phyloP scores from a whole-genome alignment of 2,113 vertebrate species.

The Alosa alosa region DNA sequence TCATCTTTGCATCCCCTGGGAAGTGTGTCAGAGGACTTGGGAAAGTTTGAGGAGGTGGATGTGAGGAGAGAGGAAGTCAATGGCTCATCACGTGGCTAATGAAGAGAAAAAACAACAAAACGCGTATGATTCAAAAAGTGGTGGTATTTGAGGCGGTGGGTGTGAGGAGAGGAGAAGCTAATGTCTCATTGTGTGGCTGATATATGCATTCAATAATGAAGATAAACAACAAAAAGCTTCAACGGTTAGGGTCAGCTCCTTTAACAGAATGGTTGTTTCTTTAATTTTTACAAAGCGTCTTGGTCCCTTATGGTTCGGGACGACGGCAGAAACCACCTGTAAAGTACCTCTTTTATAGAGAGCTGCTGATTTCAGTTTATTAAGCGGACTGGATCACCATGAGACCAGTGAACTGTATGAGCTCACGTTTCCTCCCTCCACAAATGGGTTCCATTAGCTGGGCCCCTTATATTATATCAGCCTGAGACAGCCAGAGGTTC shows the following conservation, averaged over 20 bases:
- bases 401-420: background rate
- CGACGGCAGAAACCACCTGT: background rate
- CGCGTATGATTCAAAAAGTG: too few species aligned
- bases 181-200: too few species aligned
- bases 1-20: conserved; percentile 1
- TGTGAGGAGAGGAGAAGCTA: too few species aligned
- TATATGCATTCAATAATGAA: too few species aligned
- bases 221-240: too few species aligned
- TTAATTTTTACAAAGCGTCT: background rate
- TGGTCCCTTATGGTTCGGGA: background rate
- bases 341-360: background rate
- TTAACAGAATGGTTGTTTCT: background rate
- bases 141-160: too few species aligned
- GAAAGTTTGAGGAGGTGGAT: background rate
- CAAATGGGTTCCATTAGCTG: background rate
- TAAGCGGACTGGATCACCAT: background rate
- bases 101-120: too few species aligned
- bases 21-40: background rate
- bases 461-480: conserved; percentile 8
- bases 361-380: background rate
- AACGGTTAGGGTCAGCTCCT: background rate
- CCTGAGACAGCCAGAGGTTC: conserved; percentile 10
- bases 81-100: background rate
- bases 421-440: background rate
- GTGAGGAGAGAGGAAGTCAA: background rate